Conservation (phyloP, 1,140 invertebrate species). For the Agrypnia vestita region DNA sequence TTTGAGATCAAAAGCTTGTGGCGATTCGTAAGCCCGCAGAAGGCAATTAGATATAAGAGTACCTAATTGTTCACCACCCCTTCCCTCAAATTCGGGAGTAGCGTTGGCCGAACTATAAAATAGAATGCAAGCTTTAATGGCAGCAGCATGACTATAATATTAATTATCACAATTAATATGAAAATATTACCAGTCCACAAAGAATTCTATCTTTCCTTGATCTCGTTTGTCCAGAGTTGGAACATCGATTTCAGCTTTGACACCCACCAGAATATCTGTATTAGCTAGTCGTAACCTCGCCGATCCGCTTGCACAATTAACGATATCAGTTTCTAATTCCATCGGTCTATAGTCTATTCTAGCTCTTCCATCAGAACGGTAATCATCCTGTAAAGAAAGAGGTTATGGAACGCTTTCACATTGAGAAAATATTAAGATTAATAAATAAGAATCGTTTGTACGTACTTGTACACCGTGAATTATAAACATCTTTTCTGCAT, state of each 20-base stretch:
- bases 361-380: conserved; percentile 89
- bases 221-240: conserved; percentile 83
- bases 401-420: conserved; percentile 30
- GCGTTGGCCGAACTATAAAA: conserved; percentile 91
- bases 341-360: conserved; percentile 90
- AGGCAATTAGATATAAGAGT: conserved; percentile 87
- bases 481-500: conserved; percentile 92
- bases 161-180: conserved; percentile 27
- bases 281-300: conserved; percentile 89
- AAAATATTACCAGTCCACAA: conserved; percentile 89
- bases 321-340: conserved; percentile 91
- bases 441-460: background rate
- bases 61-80: conserved; percentile 92
- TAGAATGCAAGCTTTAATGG: conserved; percentile 41
- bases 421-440: background rate
- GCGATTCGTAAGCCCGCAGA: conserved; percentile 83
- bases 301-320: conserved; percentile 93
- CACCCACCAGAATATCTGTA: conserved; percentile 93
- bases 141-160: no score
- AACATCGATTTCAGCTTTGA: conserved; percentile 93
- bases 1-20: conserved; percentile 84
- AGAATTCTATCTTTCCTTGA: conserved; percentile 93
- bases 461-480: conserved; percentile 90
- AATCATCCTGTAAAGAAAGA: conserved; percentile 81
- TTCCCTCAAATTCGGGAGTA: conserved; percentile 94